Percentiles rank a stretch among this genome's conserved stretches.
These are phyloP conservation scores for Tenebrio molitor DNA, from an alignment of 1,140 invertebrate genomes.

Conservation along the genomic window DNA sequence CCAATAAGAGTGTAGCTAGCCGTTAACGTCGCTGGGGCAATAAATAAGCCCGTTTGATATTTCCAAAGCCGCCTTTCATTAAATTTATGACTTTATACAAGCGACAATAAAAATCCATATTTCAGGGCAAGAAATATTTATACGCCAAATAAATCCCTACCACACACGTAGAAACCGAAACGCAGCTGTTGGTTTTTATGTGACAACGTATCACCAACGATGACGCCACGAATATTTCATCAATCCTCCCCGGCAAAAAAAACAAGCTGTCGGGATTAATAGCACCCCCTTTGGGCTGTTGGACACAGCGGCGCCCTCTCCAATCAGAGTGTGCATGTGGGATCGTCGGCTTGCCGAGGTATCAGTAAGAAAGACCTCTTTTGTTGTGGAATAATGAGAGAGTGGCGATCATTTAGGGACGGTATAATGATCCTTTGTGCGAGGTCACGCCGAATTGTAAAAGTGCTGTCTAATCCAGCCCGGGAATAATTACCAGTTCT, in stretches of 20 bases:
- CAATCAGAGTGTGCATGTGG: neutral
- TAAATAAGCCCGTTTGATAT: slow-evolving; percentile 55
- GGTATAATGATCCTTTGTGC: slow-evolving; percentile 50
- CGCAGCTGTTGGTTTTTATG: slow-evolving; percentile 44
- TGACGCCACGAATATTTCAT: slow-evolving; percentile 39
- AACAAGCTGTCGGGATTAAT: slow-evolving; percentile 13
- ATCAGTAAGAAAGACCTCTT: slow-evolving; percentile 23
- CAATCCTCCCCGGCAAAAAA: slow-evolving; percentile 8
- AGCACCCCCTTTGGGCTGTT: neutral
- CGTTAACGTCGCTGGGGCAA: slow-evolving; percentile 52
- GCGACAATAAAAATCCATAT: slow-evolving; percentile 58
- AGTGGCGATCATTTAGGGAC: slow-evolving; percentile 50
- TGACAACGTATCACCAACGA: slow-evolving; percentile 33
- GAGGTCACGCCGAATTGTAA: slow-evolving; percentile 49
- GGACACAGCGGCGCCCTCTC: neutral
- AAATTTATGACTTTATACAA: slow-evolving; percentile 57
- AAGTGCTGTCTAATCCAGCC: slow-evolving; percentile 51
- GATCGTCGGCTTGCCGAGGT: neutral
- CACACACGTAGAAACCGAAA: slow-evolving; percentile 46
- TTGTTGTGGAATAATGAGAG: slow-evolving; percentile 49
- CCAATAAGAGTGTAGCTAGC: slow-evolving; percentile 49
- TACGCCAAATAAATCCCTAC: slow-evolving; percentile 49
- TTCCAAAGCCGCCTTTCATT: slow-evolving; percentile 55
- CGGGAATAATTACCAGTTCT: slow-evolving; percentile 49
- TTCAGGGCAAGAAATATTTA: slow-evolving; percentile 57